Evolutionary conservation across 2,797 vertebrate species (phyloP).

Genomic region (Podarcis siculus): DNA sequence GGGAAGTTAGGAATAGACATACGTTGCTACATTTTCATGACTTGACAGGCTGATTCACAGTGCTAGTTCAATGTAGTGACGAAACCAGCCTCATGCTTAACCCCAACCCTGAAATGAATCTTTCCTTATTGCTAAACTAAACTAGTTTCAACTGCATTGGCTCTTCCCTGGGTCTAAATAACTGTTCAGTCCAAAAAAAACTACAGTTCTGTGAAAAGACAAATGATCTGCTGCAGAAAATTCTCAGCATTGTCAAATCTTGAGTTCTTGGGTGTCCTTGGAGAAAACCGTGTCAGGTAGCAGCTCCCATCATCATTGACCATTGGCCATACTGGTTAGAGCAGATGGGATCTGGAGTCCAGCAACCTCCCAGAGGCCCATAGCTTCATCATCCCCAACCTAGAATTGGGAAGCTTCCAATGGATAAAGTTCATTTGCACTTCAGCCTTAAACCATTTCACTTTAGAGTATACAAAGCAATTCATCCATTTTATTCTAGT

Average conservation of each 20-base stretch:
- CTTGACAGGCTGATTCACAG: too few relatives aligned
- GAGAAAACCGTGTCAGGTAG: neutral
- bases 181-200: neutral
- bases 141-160: neutral
- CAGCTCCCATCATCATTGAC: too few relatives aligned
- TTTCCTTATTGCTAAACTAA: neutral
- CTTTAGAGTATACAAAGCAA: too few relatives aligned
- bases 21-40: too few relatives aligned
- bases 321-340: too few relatives aligned
- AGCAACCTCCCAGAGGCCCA: too few relatives aligned
- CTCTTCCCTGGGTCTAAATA: neutral
- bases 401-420: too few relatives aligned
- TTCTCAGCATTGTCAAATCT: neutral
- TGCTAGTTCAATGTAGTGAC: neutral
- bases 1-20: too few relatives aligned
- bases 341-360: neutral
- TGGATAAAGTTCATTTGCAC: too few relatives aligned
- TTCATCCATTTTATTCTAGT: too few relatives aligned
- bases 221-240: neutral
- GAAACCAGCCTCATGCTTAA: neutral
- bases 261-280: neutral
- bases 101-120: neutral
- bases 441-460: too few relatives aligned
- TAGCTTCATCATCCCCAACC: too few relatives aligned
- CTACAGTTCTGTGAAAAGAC: neutral